Percentiles rank a stretch among this genome's conserved stretches.
Conservation (phyloP, 2,113 vertebrate species). For the Lepisosteus oculatus region DNA sequence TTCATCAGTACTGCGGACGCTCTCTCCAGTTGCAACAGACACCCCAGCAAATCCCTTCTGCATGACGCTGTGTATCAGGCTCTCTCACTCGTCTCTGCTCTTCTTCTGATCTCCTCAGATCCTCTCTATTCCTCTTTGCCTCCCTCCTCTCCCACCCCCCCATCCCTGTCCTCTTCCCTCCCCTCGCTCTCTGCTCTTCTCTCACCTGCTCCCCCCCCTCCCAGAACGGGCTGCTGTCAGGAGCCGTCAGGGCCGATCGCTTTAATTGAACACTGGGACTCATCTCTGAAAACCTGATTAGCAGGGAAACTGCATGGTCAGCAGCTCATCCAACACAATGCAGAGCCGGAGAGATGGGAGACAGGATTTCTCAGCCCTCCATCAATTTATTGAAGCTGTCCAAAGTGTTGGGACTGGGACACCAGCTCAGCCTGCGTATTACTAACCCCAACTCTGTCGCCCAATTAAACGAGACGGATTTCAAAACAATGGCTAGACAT, state of each 20-base stretch:
- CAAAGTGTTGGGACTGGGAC: too few relatives aligned
- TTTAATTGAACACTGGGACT: slow-evolving; percentile 10
- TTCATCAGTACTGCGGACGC: too few relatives aligned
- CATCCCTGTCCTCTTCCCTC: background rate
- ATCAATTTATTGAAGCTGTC: background rate
- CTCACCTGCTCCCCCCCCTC: background rate
- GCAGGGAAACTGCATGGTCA: background rate
- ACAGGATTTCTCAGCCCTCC: background rate
- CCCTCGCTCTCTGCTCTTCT: too few relatives aligned
- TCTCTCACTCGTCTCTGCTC: background rate
- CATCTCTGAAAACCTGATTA: background rate
- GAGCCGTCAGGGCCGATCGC: background rate
- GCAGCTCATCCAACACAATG: background rate
- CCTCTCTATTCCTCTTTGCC: too few relatives aligned
- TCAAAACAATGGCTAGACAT: too few relatives aligned
- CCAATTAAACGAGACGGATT: too few relatives aligned
- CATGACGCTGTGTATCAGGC: too few relatives aligned
- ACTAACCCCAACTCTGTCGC: too few relatives aligned
- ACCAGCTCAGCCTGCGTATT: too few relatives aligned
- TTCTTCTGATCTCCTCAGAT: background rate
- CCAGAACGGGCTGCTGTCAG: background rate
- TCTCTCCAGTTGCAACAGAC: too few relatives aligned
- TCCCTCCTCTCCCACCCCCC: background rate
- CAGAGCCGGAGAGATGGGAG: background rate
- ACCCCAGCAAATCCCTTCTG: too few relatives aligned